Base-by-base conservation (phyloP, 1,140 invertebrate genomes). In the Drosophila mauritiana region DNA sequence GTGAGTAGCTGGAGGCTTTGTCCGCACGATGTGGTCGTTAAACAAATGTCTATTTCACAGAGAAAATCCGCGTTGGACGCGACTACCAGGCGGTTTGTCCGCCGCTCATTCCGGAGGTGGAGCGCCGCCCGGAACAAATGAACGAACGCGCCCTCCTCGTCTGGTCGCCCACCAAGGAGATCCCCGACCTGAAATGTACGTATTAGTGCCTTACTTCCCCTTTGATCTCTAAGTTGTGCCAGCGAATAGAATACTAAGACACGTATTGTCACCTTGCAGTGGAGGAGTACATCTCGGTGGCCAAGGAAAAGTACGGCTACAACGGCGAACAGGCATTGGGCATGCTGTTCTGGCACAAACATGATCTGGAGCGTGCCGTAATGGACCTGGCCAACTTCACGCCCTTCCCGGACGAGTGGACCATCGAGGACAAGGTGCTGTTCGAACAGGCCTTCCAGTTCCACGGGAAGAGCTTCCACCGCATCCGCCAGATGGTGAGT, bases 381-480 rank as follows among this genome's bases (percentile, higher is more conserved):
- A 93, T 97, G 86, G 98, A 99, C 92, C 94, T 99, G 65, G 97
- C 98, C 12, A 99, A 99, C 93, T 99, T 99, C 90, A 98, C 98
- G 58, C 98, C 98, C 3, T 98, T 98, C 90, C 98, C 98, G 25
- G 98, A 99, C 93, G 98, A 99, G 89, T 99, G 98, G 98, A 98
- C 98, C 13, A 97, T 98, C 3, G 98, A 99, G 93, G 98, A 99
- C 90, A 99, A 99, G 94, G 97, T 99, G 48, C 93, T 99, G 17
- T 99, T 99, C 94, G 98, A 99, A 92, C 98, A 99, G 93, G 98
- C 98, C 25, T 99, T 98, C 92, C 97, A 98, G 90, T 99, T 99
- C 92, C 98, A 99, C 94, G 98, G 98, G 31, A 99, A 99, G 94
- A 98, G 97, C 93, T 99, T 99, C 93, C 97, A 98, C 92, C 95